A percentile compares a stretch with the other conserved stretches of the same genome.
phyloP scores from a whole-genome alignment of 37 sponge, comb jelly and placozoan genomes.

The Chondrosia reniformis region DNA sequence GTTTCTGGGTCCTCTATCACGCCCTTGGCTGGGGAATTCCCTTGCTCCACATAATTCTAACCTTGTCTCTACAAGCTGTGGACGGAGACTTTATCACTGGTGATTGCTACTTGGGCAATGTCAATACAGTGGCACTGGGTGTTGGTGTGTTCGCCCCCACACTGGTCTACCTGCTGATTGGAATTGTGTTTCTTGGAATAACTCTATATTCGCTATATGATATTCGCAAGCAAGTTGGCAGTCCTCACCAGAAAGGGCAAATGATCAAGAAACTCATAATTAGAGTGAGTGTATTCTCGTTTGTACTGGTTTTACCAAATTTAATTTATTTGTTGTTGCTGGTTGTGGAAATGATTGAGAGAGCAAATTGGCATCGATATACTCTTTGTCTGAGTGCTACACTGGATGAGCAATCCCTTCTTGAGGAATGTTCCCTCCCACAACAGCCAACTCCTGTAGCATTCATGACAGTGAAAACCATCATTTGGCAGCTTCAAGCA shows the following conservation, averaged over 20 bases:
- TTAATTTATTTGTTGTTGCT: constrained; percentile 45
- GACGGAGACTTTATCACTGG: constrained; percentile 83
- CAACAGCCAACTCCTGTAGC: not conserved
- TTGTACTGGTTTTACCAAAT: constrained; percentile 72
- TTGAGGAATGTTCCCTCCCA: not conserved
- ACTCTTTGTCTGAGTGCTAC: not conserved
- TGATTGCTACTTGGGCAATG: constrained; percentile 68
- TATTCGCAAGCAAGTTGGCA: constrained; percentile 44
- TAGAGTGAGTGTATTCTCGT: constrained; percentile 67
- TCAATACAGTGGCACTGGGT: constrained; percentile 39
- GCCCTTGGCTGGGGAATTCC: constrained; percentile 80
- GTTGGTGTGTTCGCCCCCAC: constrained; percentile 72
- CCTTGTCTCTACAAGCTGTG: constrained; percentile 52
- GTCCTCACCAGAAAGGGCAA: constrained; percentile 40
- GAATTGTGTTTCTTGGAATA: constrained; percentile 57
- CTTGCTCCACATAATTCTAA: constrained; percentile 55
- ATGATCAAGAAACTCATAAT: constrained; percentile 70
- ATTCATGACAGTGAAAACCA: not conserved
- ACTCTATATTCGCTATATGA: constrained; percentile 62
- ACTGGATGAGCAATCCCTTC: not conserved
- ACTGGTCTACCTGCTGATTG: constrained; percentile 44
- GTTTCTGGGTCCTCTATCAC: constrained; percentile 78
- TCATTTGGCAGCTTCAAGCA: not conserved
- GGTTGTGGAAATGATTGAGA: constrained; percentile 45
- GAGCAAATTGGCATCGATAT: constrained; percentile 43